Evolutionary conservation across 2,797 vertebrate genomes (phyloP).

Genomic region (Gymnopithys bicolor): DNA sequence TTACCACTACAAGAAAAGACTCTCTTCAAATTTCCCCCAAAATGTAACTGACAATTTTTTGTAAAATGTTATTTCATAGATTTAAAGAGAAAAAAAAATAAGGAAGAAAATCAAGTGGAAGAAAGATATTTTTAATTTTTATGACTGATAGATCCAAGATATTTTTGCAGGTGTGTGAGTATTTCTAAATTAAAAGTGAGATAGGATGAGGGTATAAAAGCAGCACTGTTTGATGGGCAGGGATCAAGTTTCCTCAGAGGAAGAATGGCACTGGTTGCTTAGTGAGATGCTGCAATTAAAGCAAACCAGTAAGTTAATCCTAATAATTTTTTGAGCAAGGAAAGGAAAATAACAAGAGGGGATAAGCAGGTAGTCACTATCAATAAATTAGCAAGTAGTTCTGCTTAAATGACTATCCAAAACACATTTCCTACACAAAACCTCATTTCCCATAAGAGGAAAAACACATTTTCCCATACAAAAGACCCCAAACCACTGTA

Average conservation of each 20-base stretch:
- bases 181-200: neutral
- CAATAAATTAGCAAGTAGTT: neutral
- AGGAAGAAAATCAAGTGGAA: neutral
- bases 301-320: neutral
- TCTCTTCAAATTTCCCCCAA: neutral
- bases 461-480: neutral
- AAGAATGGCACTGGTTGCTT: neutral
- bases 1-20: conserved; percentile 9
- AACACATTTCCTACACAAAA: neutral
- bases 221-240: neutral
- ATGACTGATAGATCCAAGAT: neutral
- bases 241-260: neutral
- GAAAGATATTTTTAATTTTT: neutral
- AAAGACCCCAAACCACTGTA: neutral
- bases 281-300: neutral
- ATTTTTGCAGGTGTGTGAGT: neutral
- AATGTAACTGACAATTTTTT: neutral
- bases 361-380: neutral
- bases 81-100: neutral
- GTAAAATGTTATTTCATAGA: neutral
- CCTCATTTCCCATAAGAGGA: neutral
- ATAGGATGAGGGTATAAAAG: neutral
- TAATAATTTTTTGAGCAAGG: neutral
- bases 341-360: neutral
- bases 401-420: neutral